Base-by-base conservation (phyloP, 2,888 invertebrate species). In the Drosophila algonquin region DNA sequence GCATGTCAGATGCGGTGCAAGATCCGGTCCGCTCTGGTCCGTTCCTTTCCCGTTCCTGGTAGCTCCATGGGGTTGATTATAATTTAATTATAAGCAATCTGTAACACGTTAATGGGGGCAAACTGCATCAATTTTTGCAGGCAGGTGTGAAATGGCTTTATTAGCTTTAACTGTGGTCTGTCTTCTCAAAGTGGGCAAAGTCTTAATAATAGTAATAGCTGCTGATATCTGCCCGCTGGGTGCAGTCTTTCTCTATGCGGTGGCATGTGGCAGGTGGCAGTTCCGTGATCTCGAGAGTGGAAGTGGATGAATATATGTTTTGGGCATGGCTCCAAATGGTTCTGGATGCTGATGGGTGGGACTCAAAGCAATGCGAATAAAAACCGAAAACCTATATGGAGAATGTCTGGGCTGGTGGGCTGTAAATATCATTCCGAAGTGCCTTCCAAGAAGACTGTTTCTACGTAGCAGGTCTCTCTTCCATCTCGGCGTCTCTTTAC, bases 141-240 rank as follows among this genome's bases (percentile, higher is more conserved):
- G 86, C 83, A 86, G 83, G 83, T 83, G 83, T 83, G 83, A 83
- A 83, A 83, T 83, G 83, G 86, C 83, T 83, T 83, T 86, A 83
- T 83, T 83, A 86, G 81, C 81, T 72, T 74, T 56, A 56, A 56
- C 67, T 63, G 63, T 14, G 35, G 12, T 5, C 12, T 5, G 35
- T 35, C 65, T 53, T n/a, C 64, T 54, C 53, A 54, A 44, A 63
- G 53, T 24, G 44, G 61, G 27, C 44, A 45, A 51, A 50, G 45
- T 50, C 64, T 79, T 81, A 81, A 81, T 81, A 81, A 81, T 81
- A 81, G 83, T 81, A 76, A 81, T 81, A 73, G 81, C 65, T 30
- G 7, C 30, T 68, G 67, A 68, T 65, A 40, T 44, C 67, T 68
- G 67, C 52, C 65, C 65, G 56, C 46, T 65, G 67, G 51, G 46